Conservation (phyloP, 2,888 invertebrate genomes). For the Drosophila anomalipes region DNA sequence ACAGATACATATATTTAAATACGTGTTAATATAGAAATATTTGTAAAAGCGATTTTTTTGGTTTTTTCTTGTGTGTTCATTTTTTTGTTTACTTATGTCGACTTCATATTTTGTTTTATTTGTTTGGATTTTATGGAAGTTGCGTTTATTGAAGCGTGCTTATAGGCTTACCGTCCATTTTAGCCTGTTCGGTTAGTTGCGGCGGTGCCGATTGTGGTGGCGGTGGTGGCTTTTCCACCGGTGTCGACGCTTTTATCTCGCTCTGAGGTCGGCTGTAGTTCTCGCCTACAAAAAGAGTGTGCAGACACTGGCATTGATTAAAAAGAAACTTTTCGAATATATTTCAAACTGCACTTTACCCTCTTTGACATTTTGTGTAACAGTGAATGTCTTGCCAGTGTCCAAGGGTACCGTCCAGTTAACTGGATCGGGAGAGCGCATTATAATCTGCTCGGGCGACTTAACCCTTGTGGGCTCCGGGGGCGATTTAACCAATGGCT, state of each 20-base stretch:
- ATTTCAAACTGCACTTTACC: conserved; percentile 85
- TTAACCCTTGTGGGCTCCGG: conserved; percentile 97
- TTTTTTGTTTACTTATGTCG: conserved; percentile 61
- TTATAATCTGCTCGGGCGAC: conserved; percentile 96
- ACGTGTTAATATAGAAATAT: conserved; percentile 80
- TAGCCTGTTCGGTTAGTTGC: conserved; percentile 87
- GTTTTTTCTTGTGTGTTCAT: conserved; percentile 23
- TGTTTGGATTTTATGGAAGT: conserved; percentile 67
- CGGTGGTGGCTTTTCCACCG: conserved; percentile 88
- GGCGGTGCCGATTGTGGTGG: conserved; percentile 90
- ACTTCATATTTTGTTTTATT: conserved; percentile 65
- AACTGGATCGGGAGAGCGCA: conserved; percentile 96
- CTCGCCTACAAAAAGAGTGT: conserved; percentile 87
- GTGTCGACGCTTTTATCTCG: conserved; percentile 92
- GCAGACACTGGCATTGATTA: not conserved
- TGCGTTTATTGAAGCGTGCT: conserved; percentile 83
- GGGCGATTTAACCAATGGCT: conserved; percentile 95
- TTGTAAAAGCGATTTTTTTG: conserved; percentile 72
- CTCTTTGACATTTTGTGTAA: conserved; percentile 95
- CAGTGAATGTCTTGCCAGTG: conserved; percentile 96
- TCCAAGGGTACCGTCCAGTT: conserved; percentile 98
- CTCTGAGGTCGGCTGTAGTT: conserved; percentile 94
- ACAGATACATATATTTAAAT: conserved; percentile 80
- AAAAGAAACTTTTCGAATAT: not conserved
- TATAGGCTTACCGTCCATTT: conserved; percentile 86